These are phyloP conservation scores for Actinostola sp. DNA, from an alignment of 92 coral and sea anemone species.

Conservation along the genomic window DNA sequence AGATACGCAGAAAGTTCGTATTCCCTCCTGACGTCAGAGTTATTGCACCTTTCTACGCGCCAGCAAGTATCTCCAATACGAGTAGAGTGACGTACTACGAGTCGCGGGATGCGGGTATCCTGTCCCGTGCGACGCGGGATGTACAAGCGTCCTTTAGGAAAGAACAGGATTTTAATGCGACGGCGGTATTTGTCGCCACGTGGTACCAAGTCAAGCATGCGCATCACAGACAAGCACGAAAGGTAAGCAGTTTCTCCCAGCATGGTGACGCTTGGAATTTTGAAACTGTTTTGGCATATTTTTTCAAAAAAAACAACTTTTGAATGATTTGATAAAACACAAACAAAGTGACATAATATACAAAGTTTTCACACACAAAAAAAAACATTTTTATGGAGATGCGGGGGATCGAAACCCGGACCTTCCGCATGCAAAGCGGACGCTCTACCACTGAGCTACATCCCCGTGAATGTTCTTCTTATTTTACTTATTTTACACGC, in stretches of 20 bases:
- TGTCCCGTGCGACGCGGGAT: conserved; percentile 67
- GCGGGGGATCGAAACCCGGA: conserved; percentile 80
- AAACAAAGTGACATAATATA: too few relatives aligned
- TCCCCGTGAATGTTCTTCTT: conserved; percentile 50
- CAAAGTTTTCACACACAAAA: neutral
- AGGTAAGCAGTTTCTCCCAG: conserved; percentile 37
- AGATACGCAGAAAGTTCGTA: conserved; percentile 61
- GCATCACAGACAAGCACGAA: conserved; percentile 31
- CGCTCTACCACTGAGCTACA: conserved; percentile 98
- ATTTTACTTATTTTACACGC: too few relatives aligned
- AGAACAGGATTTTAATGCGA: conserved; percentile 63
- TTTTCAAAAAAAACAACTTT: too few relatives aligned
- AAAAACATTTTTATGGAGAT: conserved; percentile 72
- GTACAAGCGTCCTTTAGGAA: conserved; percentile 67
- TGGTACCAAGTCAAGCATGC: conserved; percentile 74
- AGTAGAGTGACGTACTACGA: conserved; percentile 71
- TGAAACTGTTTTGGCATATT: neutral
- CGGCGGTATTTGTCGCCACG: conserved; percentile 78
- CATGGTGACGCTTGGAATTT: neutral
- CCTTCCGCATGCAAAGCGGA: conserved; percentile 93
- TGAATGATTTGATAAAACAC: too few relatives aligned
- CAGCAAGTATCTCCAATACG: conserved; percentile 26
- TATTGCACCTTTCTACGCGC: conserved; percentile 81
- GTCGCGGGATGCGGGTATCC: conserved; percentile 45
- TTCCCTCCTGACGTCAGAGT: conserved; percentile 58